Evolutionary conservation across 2,113 vertebrate species (phyloP).

Genomic region (Aegotheles bennettii): DNA sequence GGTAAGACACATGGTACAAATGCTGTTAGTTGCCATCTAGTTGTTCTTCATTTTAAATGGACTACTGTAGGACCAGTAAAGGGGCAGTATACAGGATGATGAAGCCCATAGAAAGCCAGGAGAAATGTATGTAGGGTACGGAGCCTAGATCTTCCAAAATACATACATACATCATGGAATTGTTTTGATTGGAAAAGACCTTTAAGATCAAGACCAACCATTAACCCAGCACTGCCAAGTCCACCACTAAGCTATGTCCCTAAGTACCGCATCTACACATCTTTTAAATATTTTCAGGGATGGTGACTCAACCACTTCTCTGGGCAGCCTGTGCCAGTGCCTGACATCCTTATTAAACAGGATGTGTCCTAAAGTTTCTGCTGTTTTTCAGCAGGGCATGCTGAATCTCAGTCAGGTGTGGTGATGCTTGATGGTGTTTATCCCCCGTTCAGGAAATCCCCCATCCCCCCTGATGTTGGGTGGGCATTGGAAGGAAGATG

Average conservation of each 20-base stretch:
- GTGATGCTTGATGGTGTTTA: not conserved
- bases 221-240: too few species aligned
- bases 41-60: not conserved
- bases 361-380: not conserved
- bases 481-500: not conserved
- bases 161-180: rapidly evolving
- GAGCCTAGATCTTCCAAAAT: not conserved
- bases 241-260: too few species aligned
- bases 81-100: not conserved
- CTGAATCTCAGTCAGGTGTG: not conserved
- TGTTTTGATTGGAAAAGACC: too few species aligned
- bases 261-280: too few species aligned
- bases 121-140: not conserved
- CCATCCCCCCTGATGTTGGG: rapidly evolving
- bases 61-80: not conserved
- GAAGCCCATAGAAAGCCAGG: not conserved
- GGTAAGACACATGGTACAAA: not conserved
- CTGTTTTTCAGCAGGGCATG: not conserved
- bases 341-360: not conserved
- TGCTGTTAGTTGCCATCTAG: not conserved
- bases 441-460: not conserved
- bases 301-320: too few species aligned
- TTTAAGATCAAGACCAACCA: too few species aligned
- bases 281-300: too few species aligned
- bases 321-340: too few species aligned